These are phyloP conservation scores for Micrastur ruficollis DNA, from an alignment of 2,797 vertebrate species.

Conservation along the genomic window DNA sequence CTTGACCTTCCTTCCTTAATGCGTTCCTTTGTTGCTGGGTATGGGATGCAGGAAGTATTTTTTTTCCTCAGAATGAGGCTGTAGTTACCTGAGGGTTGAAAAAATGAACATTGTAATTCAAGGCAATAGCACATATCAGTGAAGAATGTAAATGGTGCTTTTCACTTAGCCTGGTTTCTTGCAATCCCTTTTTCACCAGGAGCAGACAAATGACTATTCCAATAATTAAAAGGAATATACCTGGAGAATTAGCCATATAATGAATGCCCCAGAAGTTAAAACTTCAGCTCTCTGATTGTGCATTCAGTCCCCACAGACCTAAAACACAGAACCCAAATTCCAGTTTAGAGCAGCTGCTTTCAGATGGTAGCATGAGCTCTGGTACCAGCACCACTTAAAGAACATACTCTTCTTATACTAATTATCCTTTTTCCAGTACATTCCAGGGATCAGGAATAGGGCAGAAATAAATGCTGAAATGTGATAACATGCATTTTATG, in stretches of 20 bases:
- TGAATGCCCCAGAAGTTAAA: constrained; percentile 22
- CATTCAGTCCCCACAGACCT: background rate
- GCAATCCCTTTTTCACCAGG: background rate
- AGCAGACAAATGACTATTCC: constrained; percentile 21
- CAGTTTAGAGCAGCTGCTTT: background rate
- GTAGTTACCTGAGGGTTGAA: background rate
- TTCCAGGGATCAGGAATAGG: background rate
- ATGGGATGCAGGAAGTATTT: background rate
- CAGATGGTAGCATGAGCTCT: background rate
- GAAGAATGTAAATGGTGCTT: constrained; percentile 3
- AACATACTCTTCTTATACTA: background rate
- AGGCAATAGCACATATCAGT: background rate
- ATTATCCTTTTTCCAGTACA: background rate
- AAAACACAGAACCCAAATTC: background rate
- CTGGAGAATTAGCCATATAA: constrained; percentile 28
- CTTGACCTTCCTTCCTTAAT: background rate
- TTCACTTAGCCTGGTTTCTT: constrained; percentile 15
- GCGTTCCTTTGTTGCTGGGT: background rate
- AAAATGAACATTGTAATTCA: constrained; percentile 3
- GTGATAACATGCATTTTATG: background rate
- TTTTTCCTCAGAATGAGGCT: background rate
- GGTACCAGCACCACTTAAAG: background rate
- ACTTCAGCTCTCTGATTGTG: background rate
- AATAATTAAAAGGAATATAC: constrained; percentile 48
- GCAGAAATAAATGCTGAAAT: constrained; percentile 10